Evolutionary conservation across 2,113 vertebrate species (phyloP).

Genomic region (Aplodontia rufa): DNA sequence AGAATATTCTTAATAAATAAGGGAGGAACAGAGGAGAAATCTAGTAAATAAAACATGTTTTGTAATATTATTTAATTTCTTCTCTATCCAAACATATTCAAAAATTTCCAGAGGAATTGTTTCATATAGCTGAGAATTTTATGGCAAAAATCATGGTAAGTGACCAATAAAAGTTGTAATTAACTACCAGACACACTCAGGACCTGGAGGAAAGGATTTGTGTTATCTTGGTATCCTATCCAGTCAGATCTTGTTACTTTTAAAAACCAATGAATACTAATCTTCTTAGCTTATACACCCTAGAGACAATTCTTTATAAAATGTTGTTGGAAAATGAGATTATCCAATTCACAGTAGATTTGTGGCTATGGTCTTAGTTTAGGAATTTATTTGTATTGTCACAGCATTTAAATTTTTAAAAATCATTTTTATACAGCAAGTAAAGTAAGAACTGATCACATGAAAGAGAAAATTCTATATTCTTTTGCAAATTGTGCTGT

Average conservation of each 20-base stretch:
- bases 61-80: not conserved
- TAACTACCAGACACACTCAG: constrained; percentile 6
- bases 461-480: not conserved
- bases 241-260: not conserved
- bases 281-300: not conserved
- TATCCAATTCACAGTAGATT: not conserved
- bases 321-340: not conserved
- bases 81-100: not conserved
- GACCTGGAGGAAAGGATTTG: not conserved
- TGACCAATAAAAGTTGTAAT: not conserved
- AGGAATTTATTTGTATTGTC: not conserved
- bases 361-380: not conserved
- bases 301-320: not conserved
- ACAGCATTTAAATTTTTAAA: not conserved
- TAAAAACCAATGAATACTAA: not conserved
- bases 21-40: not conserved
- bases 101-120: not conserved
- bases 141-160: not conserved
- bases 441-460: not conserved
- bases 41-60: not conserved
- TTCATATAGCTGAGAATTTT: not conserved
- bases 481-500: not conserved
- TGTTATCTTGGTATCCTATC: not conserved
- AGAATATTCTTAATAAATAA: not conserved
- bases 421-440: not conserved